Conservation (phyloP, 2,797 vertebrate genomes). For the Pristis pectinata region DNA sequence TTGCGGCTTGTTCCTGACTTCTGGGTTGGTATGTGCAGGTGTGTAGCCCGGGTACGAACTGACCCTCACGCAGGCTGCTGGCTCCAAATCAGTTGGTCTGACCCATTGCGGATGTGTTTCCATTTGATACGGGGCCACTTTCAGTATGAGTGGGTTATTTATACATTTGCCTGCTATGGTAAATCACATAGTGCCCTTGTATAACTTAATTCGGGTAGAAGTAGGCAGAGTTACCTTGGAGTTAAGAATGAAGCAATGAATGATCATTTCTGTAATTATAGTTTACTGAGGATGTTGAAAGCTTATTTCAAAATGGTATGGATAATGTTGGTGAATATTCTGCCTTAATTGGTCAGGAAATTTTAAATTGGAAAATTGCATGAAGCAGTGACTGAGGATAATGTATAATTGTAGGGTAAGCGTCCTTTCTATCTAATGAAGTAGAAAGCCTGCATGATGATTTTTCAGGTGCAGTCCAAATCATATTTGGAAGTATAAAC, state of each 20-base stretch:
- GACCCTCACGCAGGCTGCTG: no score
- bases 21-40: no score
- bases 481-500: not conserved
- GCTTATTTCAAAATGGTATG: not conserved
- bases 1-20: no score
- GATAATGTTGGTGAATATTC: not conserved
- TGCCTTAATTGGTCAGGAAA: not conserved
- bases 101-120: no score
- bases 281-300: not conserved
- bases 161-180: no score
- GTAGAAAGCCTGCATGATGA: not conserved
- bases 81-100: no score
- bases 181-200: no score
- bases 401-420: constrained; percentile 2
- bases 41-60: no score
- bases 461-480: not conserved
- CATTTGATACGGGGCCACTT: no score
- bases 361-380: not conserved
- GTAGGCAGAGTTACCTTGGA: no score
- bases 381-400: not conserved
- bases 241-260: not conserved
- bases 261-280: not conserved
- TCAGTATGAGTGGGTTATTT: no score
- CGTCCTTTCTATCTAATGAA: not conserved
- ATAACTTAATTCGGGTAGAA: no score